Evolutionary conservation across 1,140 invertebrate species (phyloP), one percentile per base, ranked within the genome.

Genomic region (Brachionus calyciflorus): DNA sequence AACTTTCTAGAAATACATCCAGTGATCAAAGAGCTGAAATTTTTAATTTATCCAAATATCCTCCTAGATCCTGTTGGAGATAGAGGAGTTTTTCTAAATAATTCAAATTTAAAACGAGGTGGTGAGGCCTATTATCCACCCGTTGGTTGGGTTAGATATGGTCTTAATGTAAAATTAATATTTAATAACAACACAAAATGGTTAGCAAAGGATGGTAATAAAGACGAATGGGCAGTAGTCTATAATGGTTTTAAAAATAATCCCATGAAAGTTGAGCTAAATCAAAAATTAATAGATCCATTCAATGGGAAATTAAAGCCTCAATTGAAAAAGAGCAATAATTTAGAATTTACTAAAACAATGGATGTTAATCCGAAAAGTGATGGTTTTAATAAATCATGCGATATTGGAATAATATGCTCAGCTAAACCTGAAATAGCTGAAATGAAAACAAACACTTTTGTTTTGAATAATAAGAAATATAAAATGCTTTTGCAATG

Each of bases 401-500:
- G 55, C 17, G 55, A 30, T 10, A 60, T 60, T 3, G 55, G 55
- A 6, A 60, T 60, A n/a, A 60, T 60, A 17, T 60, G 55, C 17
- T 60, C 55, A 21, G 55, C 30, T 19, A 37, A 60, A 10, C 55
- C 55, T 33, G 0, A 33, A 4, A 4, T 19, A 37, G 55, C 55
- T 9, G 55, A 60, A 37, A n/a, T 17, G 6, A 60, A 60, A 60
- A 60, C 55, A 19, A 7, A 17, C 9, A 9, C 55, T 60, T 60
- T 60, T 60, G 14, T 12, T 37, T 33, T 60, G 19, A 60, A 60
- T 37, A 30, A 33, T 60, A 19, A 0, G 37, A 60, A 60, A 21
- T 60, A 60, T 33, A 60, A 60, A 60, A 60, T 60, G 55, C 17
- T 60, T 26, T 33, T 60, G 19, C 55, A 60, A n/a, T 60, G 55